Percentiles rank a stretch among this genome's conserved stretches.
Conservation (phyloP, 2,113 vertebrate genomes). For the Indicator maculatus region DNA sequence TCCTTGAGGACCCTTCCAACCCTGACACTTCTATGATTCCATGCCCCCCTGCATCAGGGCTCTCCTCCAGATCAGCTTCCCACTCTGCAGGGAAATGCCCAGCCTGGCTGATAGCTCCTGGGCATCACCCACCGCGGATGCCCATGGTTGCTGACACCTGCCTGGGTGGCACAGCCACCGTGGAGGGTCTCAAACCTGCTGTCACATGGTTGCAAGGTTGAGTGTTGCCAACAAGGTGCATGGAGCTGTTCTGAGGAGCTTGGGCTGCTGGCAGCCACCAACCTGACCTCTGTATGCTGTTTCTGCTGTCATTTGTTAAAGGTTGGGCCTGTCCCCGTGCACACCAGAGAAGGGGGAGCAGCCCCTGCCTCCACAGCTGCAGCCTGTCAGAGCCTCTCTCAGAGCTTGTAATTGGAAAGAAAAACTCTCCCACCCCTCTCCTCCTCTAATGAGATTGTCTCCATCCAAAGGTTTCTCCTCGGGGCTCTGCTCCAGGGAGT, state of each 20-base stretch:
- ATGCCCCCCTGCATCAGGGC: rapidly evolving
- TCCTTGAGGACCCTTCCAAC: too few species aligned
- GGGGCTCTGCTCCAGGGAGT: background rate
- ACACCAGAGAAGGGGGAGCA: background rate
- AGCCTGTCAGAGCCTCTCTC: rapidly evolving
- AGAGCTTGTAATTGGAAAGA: background rate
- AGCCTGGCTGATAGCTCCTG: rapidly evolving
- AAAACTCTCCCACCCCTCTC: background rate
- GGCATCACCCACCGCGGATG: rapidly evolving
- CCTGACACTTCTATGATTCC: too few species aligned
- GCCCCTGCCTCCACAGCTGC: background rate
- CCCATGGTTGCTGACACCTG: rapidly evolving
- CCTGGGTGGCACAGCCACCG: rapidly evolving
- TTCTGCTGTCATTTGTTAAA: background rate
- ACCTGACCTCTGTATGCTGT: background rate
- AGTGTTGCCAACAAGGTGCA: rapidly evolving
- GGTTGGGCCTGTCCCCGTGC: background rate
- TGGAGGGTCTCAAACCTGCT: too few species aligned
- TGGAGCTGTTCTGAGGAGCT: rapidly evolving
- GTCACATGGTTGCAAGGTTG: background rate
- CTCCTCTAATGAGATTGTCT: rapidly evolving
- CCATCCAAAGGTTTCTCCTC: background rate
- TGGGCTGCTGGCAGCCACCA: background rate
- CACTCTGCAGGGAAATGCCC: background rate
- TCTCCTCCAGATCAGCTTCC: background rate